Conservation (phyloP, 2,888 invertebrate genomes). For the Papilio protenor region DNA sequence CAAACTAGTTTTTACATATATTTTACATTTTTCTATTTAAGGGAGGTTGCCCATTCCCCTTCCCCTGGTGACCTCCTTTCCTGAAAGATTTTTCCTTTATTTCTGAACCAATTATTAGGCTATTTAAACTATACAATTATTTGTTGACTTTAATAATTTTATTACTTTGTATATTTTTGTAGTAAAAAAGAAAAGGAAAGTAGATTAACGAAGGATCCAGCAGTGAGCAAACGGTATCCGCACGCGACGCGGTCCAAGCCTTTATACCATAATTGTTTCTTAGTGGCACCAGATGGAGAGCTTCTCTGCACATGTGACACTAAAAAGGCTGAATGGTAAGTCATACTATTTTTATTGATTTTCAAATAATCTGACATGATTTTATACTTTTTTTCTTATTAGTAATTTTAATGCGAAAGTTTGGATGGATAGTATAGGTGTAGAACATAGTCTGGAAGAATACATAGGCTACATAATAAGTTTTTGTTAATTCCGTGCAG, state of each 20-base stretch:
- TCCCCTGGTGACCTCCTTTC: too few species aligned
- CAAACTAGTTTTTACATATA: too few species aligned
- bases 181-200: conserved; percentile 50
- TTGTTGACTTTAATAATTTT: conserved; percentile 27
- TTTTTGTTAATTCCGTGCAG: too few species aligned
- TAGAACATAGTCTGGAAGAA: too few species aligned
- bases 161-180: conserved; percentile 26
- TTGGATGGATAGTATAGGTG: too few species aligned
- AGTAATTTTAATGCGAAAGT: too few species aligned
- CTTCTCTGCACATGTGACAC: conserved; percentile 89
- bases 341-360: neutral
- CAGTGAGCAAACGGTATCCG: conserved; percentile 56
- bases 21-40: too few species aligned
- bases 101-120: neutral
- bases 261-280: conserved; percentile 90
- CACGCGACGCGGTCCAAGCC: conserved; percentile 84
- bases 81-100: too few species aligned
- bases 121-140: neutral
- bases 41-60: too few species aligned
- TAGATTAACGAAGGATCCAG: conserved; percentile 47
- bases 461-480: too few species aligned
- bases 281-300: conserved; percentile 91
- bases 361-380: neutral
- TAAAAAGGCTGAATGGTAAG: conserved; percentile 90
- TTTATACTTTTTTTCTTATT: neutral